Evolutionary conservation across 2,113 vertebrate genomes (phyloP).

Genomic region (Eulacestoma nigropectus): DNA sequence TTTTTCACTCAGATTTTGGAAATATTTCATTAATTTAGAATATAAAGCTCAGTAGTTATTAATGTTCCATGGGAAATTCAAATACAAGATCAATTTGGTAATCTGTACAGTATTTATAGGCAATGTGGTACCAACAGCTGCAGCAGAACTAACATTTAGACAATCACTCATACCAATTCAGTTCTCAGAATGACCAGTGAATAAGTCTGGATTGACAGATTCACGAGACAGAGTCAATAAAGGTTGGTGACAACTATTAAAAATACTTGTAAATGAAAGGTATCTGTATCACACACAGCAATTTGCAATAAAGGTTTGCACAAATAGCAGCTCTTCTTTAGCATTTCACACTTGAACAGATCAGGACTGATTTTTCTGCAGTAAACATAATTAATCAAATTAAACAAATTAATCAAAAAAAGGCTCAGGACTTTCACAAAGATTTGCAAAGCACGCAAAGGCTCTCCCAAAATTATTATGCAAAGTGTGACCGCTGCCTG

Average conservation of each 20-base stretch:
- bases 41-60: background rate
- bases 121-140: background rate
- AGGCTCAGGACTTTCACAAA: background rate
- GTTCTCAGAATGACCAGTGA: background rate
- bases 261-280: background rate
- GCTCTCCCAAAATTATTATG: background rate
- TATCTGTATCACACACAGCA: background rate
- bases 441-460: background rate
- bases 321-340: background rate
- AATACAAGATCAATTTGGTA: background rate
- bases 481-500: background rate
- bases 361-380: background rate
- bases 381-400: background rate
- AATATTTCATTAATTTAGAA: background rate
- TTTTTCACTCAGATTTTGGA: background rate
- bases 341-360: background rate
- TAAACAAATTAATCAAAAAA: background rate
- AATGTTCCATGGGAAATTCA: background rate
- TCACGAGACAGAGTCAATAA: background rate
- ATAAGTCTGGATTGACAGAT: background rate
- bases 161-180: background rate
- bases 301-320: background rate
- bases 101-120: background rate
- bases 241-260: background rate
- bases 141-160: background rate